phyloP scores from a whole-genome alignment of 2,113 vertebrate genomes.

The Callaeas wilsoni region DNA sequence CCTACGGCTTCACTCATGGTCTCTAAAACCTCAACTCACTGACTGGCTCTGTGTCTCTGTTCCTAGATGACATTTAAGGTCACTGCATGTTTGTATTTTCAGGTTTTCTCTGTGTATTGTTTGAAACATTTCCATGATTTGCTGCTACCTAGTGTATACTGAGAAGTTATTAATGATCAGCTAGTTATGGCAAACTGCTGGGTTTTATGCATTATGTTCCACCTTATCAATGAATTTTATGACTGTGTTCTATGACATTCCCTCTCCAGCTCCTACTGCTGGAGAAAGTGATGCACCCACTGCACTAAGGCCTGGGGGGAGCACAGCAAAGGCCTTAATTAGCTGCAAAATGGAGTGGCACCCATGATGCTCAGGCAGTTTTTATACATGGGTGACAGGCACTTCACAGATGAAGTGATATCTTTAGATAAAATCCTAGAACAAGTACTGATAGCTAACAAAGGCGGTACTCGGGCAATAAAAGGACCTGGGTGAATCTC shows the following conservation, averaged over 20 bases:
- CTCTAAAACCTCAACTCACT: neutral
- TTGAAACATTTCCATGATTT: neutral
- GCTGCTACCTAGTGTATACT: neutral
- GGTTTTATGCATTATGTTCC: neutral
- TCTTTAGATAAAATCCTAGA: neutral
- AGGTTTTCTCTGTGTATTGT: neutral
- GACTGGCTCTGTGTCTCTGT: neutral
- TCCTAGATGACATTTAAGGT: neutral
- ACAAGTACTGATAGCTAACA: neutral
- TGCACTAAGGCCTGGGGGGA: neutral
- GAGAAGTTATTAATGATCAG: neutral
- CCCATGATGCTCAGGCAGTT: neutral
- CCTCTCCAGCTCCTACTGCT: neutral
- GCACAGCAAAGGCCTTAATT: neutral
- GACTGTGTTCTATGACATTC: neutral
- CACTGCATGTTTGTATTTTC: neutral
- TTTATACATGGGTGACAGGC: neutral
- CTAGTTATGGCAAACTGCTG: neutral
- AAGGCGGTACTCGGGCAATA: neutral
- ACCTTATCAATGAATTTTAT: neutral
- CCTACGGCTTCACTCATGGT: rapidly evolving
- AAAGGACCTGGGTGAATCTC: neutral
- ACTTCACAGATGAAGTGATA: neutral
- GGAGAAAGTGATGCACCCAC: neutral
- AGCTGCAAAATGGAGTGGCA: neutral